Base-by-base conservation (phyloP, 2,797 vertebrate genomes). In the Dryobates pubescens region DNA sequence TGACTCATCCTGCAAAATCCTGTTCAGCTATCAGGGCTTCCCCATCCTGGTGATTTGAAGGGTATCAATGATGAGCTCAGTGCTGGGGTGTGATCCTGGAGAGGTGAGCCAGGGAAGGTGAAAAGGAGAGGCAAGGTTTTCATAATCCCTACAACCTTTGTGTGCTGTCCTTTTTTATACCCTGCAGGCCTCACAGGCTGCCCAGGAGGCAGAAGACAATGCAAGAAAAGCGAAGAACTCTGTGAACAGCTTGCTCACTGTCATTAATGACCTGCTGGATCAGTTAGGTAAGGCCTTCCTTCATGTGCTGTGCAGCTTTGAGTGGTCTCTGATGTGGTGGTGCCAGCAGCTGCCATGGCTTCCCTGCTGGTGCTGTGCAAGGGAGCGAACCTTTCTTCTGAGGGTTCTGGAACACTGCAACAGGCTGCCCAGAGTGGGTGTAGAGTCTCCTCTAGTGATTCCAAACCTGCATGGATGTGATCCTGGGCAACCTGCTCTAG, bases 191-290 rank as follows among this genome's bases (percentile, higher is more conserved):
- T 99, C 99, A 0, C 98, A 98, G 82, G 98, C 98, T 51, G 99
- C 99, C 5, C 99, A 99, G 94, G 98, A 99, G 93, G 99, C 99
- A 0, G 99, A 99, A 92, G 98, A 98, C 96, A 99, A 98, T 15
- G 99, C 99, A 53, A 98, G 98, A 90, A 99, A 99, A 96, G 99
- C 99, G 3, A 99, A 99, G 96, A 98, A 98, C 53, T 98, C 99
- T 0, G 99, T 99, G 26, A 98, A 98, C 94, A 98, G 84, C 11
- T 98, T 99, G 20, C 98, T 99, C 63, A 94, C 76, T 43, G 97
- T 98, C 69, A 99, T 99, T 94, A 98, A 97, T 8, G 94, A 97
- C 36, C 98, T 99, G 83, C 96, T 99, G 88, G 97, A 98, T 57
- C 98, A 99, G 67, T 98, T 99, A 68, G 99, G 99, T 99, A 96